Percentiles rank a stretch among this genome's conserved stretches.
These are phyloP conservation scores for Nomia melanderi DNA, from an alignment of 1,140 invertebrate species.

Conservation along the genomic window DNA sequence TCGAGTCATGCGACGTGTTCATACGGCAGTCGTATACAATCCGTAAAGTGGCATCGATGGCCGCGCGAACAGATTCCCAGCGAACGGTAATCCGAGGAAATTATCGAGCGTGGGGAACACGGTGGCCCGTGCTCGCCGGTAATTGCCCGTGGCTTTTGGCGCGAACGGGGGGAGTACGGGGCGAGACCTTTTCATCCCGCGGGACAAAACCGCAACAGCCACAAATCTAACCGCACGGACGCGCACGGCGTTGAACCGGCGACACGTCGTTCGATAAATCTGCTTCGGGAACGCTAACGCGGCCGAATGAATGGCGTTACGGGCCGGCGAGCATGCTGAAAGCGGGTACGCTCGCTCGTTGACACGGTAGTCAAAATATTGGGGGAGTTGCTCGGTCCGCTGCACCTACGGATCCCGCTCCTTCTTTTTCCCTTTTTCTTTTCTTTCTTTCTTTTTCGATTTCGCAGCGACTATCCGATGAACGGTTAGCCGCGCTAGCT, in stretches of 20 bases:
- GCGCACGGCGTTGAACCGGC: conserved; percentile 57
- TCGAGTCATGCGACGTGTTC: conserved; percentile 1
- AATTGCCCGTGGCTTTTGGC: conserved; percentile 57
- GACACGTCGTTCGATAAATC: conserved; percentile 66
- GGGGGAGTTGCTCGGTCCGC: conserved; percentile 64
- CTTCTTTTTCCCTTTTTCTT: background rate
- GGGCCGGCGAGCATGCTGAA: conserved; percentile 71
- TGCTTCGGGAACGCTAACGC: conserved; percentile 60
- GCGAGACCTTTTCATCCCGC: conserved; percentile 52
- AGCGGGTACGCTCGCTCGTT: conserved; percentile 63
- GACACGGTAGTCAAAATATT: conserved; percentile 77
- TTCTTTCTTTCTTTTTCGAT: background rate
- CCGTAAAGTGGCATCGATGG: background rate
- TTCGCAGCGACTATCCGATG: background rate
- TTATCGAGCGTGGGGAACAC: conserved; percentile 3
- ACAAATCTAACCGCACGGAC: conserved; percentile 71
- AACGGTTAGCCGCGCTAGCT: background rate
- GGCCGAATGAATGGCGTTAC: conserved; percentile 72
- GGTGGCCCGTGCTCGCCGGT: conserved; percentile 30
- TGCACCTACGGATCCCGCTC: conserved; percentile 4
- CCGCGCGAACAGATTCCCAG: conserved; percentile 1
- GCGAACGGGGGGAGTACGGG: too few species aligned
- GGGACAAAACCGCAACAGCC: conserved; percentile 71
- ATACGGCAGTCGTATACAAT: conserved; percentile 3
- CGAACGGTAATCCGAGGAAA: conserved; percentile 18